A percentile compares a stretch with the other conserved stretches of the same genome.
phyloP scores from a whole-genome alignment of 2,888 invertebrate species.

The Nomada fabriciana region DNA sequence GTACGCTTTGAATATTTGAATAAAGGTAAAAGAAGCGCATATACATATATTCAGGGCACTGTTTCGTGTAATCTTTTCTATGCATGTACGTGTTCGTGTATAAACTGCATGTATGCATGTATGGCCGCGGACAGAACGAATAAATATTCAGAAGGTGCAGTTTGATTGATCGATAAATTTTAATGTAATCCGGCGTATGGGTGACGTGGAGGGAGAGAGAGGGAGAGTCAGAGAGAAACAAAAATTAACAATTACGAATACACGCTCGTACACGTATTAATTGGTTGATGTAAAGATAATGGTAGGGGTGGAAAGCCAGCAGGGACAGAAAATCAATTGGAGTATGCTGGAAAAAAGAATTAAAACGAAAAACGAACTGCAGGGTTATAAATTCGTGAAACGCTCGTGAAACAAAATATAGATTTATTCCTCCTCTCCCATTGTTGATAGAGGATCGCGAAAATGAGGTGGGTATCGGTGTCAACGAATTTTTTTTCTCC shows the following conservation, averaged over 20 bases:
- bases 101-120: background rate
- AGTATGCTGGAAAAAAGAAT: background rate
- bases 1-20: background rate
- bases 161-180: constrained; percentile 1
- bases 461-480: constrained; percentile 19
- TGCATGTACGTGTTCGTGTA: background rate
- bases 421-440: constrained; percentile 29
- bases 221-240: too few relatives aligned
- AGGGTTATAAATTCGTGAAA: constrained; percentile 31
- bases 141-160: constrained; percentile 14
- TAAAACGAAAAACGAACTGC: constrained; percentile 4
- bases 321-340: background rate
- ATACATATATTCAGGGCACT: background rate
- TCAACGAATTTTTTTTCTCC: constrained; percentile 26
- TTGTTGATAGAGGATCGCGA: constrained; percentile 30
- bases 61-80: background rate
- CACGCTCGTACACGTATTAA: background rate
- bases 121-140: background rate
- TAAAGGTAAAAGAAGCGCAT: background rate
- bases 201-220: background rate
- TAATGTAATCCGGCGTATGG: background rate
- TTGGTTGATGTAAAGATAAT: too few relatives aligned
- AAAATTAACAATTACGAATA: constrained; percentile 3
- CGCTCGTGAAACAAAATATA: constrained; percentile 36
- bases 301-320: background rate